A percentile compares a stretch with the other conserved stretches of the same genome.
Evolutionary conservation across 2,888 invertebrate genomes (phyloP).

Genomic region (Nomada ruficornis): DNA sequence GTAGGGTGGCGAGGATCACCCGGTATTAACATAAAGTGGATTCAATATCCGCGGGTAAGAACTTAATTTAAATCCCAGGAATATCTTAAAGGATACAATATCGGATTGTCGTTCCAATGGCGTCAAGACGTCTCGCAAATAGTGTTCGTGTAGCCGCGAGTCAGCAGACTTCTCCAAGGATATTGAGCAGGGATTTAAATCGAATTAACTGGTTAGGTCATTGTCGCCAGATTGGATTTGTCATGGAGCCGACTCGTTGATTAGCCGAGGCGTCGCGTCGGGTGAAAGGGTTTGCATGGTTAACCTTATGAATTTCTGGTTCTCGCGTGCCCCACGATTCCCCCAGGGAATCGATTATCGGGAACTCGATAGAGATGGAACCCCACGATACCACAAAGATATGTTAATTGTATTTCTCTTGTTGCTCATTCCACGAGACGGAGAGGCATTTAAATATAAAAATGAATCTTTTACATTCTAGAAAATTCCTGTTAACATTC

Average conservation of each 20-base stretch:
- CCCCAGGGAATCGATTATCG: conserved; percentile 42
- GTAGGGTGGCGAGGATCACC: conserved; percentile 56
- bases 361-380: conserved; percentile 4
- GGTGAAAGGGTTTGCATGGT: conserved; percentile 13
- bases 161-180: conserved; percentile 48
- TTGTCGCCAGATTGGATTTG: conserved; percentile 69
- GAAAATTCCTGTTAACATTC: no score
- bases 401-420: not conserved
- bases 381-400: not conserved
- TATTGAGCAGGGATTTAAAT: conserved; percentile 72
- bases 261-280: conserved; percentile 50
- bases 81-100: conserved; percentile 78
- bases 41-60: conserved; percentile 78
- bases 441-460: no score
- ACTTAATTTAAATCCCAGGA: conserved; percentile 79
- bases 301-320: conserved; percentile 41
- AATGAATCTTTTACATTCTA: no score
- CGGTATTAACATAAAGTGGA: conserved; percentile 80
- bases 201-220: conserved; percentile 73
- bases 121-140: conserved; percentile 38
- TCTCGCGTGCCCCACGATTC: conserved; percentile 16
- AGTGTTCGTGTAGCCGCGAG: conserved; percentile 21
- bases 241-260: conserved; percentile 59
- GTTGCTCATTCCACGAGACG: not conserved
- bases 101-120: conserved; percentile 66